A percentile compares a stretch with the other conserved stretches of the same genome.
Conservation (phyloP, 1,140 invertebrate species). For the Wasmannia auropunctata region DNA sequence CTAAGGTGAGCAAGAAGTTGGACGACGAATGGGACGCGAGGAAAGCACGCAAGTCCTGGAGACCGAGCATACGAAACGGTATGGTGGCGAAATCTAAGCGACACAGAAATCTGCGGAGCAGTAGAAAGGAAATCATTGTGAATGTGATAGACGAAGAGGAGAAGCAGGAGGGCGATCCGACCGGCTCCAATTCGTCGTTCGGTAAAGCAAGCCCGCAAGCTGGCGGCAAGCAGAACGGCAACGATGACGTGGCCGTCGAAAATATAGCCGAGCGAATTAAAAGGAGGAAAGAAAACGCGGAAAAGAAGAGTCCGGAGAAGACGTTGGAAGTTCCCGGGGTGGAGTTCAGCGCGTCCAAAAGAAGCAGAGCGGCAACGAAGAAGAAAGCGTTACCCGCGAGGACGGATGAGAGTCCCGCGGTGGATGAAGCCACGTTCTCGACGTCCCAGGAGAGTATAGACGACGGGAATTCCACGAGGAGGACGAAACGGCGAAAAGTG, state of each 20-base stretch:
- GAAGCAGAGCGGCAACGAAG: slow-evolving; percentile 43
- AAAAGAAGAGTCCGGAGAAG: slow-evolving; percentile 43
- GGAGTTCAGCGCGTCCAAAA: slow-evolving; percentile 34
- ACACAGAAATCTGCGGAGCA: slow-evolving; percentile 57
- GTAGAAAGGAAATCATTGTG: slow-evolving; percentile 32
- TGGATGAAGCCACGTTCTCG: neutral
- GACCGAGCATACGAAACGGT: slow-evolving; percentile 65
- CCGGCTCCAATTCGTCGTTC: neutral
- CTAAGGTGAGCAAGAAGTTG: slow-evolving; percentile 75
- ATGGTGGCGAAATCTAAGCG: slow-evolving; percentile 67
- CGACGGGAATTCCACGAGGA: neutral
- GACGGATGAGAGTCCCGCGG: neutral
- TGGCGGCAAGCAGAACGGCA: slow-evolving; percentile 22
- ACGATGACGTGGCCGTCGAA: slow-evolving; percentile 72
- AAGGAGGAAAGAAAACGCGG: slow-evolving; percentile 74
- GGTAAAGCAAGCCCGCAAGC: slow-evolving; percentile 16
- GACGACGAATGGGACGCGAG: slow-evolving; percentile 61
- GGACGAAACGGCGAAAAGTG: slow-evolving; percentile 24
- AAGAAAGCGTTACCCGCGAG: slow-evolving; percentile 25
- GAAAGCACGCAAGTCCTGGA: slow-evolving; percentile 65
- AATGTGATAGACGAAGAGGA: slow-evolving; percentile 23
- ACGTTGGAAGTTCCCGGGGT: too few relatives aligned
- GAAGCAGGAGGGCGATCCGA: slow-evolving; percentile 34
- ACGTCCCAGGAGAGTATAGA: slow-evolving; percentile 31
- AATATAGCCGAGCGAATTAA: slow-evolving; percentile 84